phyloP scores from a whole-genome alignment of 2,113 vertebrate species.

The Limnothrissa miodon region DNA sequence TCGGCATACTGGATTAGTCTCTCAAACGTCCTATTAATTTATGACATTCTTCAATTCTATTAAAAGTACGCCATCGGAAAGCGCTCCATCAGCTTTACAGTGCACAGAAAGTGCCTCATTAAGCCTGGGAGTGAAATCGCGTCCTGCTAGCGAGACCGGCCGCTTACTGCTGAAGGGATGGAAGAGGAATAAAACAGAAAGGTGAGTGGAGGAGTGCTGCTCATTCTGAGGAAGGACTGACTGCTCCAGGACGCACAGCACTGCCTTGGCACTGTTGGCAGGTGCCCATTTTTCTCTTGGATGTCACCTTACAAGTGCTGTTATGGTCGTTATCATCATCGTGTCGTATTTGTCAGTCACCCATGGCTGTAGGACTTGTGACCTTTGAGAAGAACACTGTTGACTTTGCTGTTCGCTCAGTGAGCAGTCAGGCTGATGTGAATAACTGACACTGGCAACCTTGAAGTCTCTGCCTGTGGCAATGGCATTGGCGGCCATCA shows the following conservation, averaged over 20 bases:
- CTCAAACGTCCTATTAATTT: background rate
- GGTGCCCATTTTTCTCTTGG: background rate
- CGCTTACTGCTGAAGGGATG: background rate
- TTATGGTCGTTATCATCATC: background rate
- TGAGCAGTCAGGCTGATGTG: background rate
- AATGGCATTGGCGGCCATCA: background rate
- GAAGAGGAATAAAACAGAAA: background rate
- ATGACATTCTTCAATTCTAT: background rate
- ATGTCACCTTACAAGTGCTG: background rate
- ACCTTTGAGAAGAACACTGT: background rate
- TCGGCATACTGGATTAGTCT: background rate
- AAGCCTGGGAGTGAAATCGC: background rate
- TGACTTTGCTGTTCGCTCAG: background rate
- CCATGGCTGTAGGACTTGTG: background rate
- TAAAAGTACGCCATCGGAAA: background rate
- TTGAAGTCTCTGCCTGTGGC: background rate
- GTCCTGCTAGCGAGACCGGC: background rate
- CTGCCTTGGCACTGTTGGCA: background rate
- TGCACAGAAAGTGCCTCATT: conserved; percentile 6
- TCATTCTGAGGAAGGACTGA: background rate
- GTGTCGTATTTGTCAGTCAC: background rate
- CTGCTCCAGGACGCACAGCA: background rate
- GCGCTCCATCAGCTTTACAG: background rate
- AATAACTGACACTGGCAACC: background rate
- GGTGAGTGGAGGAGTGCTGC: background rate